Base-by-base conservation (phyloP, 2,888 invertebrate genomes). In the Proisotoma minuta region DNA sequence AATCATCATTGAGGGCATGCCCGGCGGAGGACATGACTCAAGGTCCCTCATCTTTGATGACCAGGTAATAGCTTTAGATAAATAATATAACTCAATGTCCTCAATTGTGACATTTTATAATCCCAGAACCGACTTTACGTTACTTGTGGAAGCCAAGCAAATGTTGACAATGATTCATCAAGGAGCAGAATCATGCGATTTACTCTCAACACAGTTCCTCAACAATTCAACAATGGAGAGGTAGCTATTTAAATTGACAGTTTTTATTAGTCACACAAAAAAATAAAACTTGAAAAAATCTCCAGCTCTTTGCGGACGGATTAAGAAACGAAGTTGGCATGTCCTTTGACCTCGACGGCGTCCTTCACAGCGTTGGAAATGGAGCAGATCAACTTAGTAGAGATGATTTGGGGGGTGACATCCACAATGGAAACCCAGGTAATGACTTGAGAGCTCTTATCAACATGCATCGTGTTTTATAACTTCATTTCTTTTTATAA, bases 371-470 rank as follows among this genome's bases (percentile, higher is more conserved):
- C 3, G 66, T 69, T 12, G 63, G 66, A 26, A 66, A 66, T 22
- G 66, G 64, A 20, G 62, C 64, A n/a, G 64, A 64, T 34, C 60
- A 60, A 29, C 49, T 68, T 15, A 62, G 58, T 50, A 47, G 72
- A 3, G 57, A 53, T 1, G 71, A 72, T 43, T 43, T 72, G 15
- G 71, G 68, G 2, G 69, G 66, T 22, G 68, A 72, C 23, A 70
- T 72, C 58, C 70, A 70, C 48, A 68, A 68, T 50, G 60, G 59
- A 27, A 72, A 72, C 54, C 43, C 43, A 15, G n/a, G n/a, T n/a
- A n/a, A n/a, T n/a, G n/a, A n/a, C n/a, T n/a, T n/a, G n/a, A n/a
- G n/a, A n/a, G n/a, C n/a, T n/a, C n/a, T n/a, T n/a, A n/a, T n/a
- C n/a, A n/a, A n/a, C n/a, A n/a, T n/a, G n/a, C n/a, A n/a, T n/a